Conservation (phyloP, 64 coral and sea anemone genomes). For the Dendronephthya gigantea region DNA sequence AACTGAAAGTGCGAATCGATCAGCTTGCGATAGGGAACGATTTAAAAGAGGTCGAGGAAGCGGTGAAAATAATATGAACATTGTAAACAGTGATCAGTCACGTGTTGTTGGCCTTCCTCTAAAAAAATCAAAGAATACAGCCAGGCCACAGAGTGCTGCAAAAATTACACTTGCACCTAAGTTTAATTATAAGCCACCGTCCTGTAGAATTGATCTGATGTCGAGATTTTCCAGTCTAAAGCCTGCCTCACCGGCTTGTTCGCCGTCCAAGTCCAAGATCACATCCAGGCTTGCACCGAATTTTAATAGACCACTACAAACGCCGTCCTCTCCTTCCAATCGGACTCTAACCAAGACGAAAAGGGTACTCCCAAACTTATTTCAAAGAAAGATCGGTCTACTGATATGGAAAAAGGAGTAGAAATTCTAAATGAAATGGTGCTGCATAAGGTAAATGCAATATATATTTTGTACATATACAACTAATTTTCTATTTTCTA, state of each 20-base stretch:
- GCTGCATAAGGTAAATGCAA: neutral
- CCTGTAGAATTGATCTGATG: neutral
- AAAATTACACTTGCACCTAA: neutral
- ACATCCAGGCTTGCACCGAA: neutral
- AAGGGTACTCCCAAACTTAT: neutral
- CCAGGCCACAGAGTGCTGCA: neutral
- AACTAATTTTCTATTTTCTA: neutral
- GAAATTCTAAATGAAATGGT: neutral
- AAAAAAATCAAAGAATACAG: conserved; percentile 19
- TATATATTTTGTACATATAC: neutral
- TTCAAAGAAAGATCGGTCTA: neutral
- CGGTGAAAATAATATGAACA: conserved; percentile 1
- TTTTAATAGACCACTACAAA: neutral
- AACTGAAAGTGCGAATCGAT: conserved; percentile 24
- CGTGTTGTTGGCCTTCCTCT: neutral
- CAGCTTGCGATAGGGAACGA: neutral
- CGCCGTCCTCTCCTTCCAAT: neutral
- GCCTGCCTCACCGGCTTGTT: neutral
- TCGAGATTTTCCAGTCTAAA: neutral
- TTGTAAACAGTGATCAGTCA: neutral
- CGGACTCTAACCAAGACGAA: neutral
- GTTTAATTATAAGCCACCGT: neutral
- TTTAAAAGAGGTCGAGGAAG: conserved; percentile 26
- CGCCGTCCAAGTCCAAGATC: neutral
- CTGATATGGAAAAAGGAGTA: neutral